Evolutionary conservation across 1,140 invertebrate species (phyloP).

Genomic region (Spodoptera litura): DNA sequence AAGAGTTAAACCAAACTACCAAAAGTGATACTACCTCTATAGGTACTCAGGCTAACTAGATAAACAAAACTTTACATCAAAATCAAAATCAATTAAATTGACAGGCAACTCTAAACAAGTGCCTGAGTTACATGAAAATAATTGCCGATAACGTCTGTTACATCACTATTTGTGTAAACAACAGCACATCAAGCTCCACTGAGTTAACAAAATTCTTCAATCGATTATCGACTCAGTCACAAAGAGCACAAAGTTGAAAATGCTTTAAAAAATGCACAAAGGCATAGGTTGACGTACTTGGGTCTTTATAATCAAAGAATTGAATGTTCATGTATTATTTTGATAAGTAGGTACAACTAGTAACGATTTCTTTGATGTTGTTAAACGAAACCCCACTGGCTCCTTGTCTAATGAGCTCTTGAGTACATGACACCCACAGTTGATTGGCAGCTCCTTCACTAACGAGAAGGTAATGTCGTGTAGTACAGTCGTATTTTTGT

Average conservation of each 20-base stretch:
- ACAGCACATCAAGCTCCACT: neutral
- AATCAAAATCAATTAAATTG: neutral
- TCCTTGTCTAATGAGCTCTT: slow-evolving; percentile 5
- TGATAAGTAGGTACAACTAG: no score
- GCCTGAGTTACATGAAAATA: slow-evolving; percentile 8
- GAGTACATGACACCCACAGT: neutral
- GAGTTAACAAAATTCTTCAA: no score
- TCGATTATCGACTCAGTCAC: no score
- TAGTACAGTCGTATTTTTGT: no score
- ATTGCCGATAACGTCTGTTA: slow-evolving; percentile 9
- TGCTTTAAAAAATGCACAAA: no score
- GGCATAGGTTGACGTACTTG: no score
- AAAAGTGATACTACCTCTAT: no score
- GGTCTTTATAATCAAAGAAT: no score
- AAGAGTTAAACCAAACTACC: neutral
- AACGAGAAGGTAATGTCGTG: neutral
- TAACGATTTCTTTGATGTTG: neutral
- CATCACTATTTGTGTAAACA: slow-evolving; percentile 6
- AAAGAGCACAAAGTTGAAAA: no score
- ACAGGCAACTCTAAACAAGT: slow-evolving; percentile 9
- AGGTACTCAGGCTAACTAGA: no score
- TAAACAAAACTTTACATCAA: no score
- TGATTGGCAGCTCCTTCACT: neutral
- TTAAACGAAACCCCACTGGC: neutral
- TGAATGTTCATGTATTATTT: no score